phyloP scores from a whole-genome alignment of 2,888 invertebrate species.

The Lycocerus yunnanus region DNA sequence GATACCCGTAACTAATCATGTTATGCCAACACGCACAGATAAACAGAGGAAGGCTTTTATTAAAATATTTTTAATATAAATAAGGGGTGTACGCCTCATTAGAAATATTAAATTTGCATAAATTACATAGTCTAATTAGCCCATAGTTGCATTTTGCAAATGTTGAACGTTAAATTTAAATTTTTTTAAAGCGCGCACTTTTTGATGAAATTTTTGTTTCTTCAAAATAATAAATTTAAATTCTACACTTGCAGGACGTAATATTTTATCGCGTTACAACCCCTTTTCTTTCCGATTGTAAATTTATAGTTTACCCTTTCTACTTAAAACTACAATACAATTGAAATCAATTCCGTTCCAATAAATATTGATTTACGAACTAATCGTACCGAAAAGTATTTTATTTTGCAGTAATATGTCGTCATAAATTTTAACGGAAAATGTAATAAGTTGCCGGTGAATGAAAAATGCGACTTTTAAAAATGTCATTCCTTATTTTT shows the following conservation, averaged over 20 bases:
- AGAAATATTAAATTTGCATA: slow-evolving; percentile 46
- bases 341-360: slow-evolving; percentile 49
- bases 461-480: background rate
- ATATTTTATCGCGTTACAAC: slow-evolving; percentile 39
- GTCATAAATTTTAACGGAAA: slow-evolving; percentile 44
- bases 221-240: background rate
- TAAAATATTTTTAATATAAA: slow-evolving; percentile 48
- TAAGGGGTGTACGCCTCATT: slow-evolving; percentile 44
- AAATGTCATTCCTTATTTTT: background rate
- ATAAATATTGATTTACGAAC: slow-evolving; percentile 55
- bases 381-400: slow-evolving; percentile 49
- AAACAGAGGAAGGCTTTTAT: slow-evolving; percentile 39
- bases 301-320: slow-evolving; percentile 47
- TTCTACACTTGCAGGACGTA: slow-evolving; percentile 43
- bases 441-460: background rate
- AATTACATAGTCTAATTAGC: slow-evolving; percentile 36
- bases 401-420: slow-evolving; percentile 53
- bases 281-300: slow-evolving; percentile 35
- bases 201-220: background rate
- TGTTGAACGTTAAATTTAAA: slow-evolving; percentile 3
- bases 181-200: background rate
- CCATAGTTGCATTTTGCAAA: slow-evolving; percentile 5
- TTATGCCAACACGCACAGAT: slow-evolving; percentile 36
- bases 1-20: slow-evolving; percentile 42
- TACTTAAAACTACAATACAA: slow-evolving; percentile 38